phyloP scores from a whole-genome alignment of 1,140 invertebrate species.

The Drosophila seguyi region DNA sequence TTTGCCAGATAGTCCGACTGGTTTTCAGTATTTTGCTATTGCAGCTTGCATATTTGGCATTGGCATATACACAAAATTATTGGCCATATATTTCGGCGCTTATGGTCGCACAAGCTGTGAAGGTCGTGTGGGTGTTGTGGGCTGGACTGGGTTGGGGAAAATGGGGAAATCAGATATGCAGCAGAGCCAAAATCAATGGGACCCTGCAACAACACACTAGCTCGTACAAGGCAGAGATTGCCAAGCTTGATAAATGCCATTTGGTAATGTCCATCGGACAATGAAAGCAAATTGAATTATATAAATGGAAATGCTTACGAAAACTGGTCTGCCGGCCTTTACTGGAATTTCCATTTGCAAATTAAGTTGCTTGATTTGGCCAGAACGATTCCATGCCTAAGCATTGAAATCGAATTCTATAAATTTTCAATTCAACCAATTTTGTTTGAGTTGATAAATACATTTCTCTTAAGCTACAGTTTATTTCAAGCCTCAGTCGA shows the following conservation, averaged over 20 bases:
- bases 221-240: conserved; percentile 50
- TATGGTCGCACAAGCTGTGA: conserved; percentile 53
- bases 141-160: conserved; percentile 10
- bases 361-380: conserved; percentile 14
- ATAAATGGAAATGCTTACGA: conserved; percentile 42
- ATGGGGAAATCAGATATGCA: conserved; percentile 53
- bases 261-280: conserved; percentile 66
- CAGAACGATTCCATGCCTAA: not conserved
- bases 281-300: conserved; percentile 75
- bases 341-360: conserved; percentile 33
- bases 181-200: conserved; percentile 67
- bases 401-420: not conserved
- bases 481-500: not conserved
- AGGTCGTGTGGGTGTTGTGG: conserved; percentile 67
- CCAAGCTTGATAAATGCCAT: conserved; percentile 68
- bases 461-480: not conserved
- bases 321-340: conserved; percentile 18
- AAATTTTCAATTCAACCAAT: not conserved
- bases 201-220: conserved; percentile 12
- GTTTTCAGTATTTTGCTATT: conserved; percentile 29
- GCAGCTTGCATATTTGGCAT: conserved; percentile 62
- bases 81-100: conserved; percentile 59
- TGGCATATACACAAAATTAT: conserved; percentile 70
- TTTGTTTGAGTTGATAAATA: not conserved
- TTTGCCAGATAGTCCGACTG: conserved; percentile 35